These are phyloP conservation scores for Thryonomys swinderianus DNA, from an alignment of 2,113 vertebrate species.

Conservation along the genomic window DNA sequence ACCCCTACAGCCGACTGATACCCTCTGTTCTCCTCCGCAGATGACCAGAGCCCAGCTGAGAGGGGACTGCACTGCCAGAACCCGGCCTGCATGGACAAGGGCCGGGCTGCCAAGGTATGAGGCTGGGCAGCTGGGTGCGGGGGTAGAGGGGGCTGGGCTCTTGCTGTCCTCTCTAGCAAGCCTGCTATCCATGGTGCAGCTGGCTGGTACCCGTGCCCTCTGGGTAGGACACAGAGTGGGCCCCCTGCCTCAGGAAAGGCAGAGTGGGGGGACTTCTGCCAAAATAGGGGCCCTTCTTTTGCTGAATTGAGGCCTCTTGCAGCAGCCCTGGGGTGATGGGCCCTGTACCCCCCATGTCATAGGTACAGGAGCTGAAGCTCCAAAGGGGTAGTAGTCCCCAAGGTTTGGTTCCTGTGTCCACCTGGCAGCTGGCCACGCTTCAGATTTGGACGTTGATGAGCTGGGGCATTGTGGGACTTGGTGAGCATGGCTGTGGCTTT, in stretches of 20 bases:
- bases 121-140: neutral
- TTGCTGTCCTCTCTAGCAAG: constrained; percentile 38
- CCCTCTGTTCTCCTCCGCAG: constrained; percentile 84
- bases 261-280: neutral
- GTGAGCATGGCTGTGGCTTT: neutral
- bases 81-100: constrained; percentile 89
- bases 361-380: neutral
- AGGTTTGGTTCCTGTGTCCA: neutral
- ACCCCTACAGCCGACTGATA: constrained; percentile 39
- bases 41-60: constrained; percentile 88
- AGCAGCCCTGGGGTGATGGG: neutral
- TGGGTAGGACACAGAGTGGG: neutral
- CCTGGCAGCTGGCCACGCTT: neutral
- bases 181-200: constrained; percentile 86
- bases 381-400: neutral
- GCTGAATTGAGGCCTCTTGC: neutral
- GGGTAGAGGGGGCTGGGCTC: neutral
- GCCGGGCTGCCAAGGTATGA: constrained; percentile 92
- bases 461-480: neutral
- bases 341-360: neutral
- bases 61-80: constrained; percentile 91
- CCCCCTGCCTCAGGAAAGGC: neutral
- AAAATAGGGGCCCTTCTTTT: neutral
- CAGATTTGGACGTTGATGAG: neutral
- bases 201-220: constrained; percentile 81